These are phyloP conservation scores for Heptranchias perlo DNA, from an alignment of 2,113 vertebrate species.

Conservation along the genomic window DNA sequence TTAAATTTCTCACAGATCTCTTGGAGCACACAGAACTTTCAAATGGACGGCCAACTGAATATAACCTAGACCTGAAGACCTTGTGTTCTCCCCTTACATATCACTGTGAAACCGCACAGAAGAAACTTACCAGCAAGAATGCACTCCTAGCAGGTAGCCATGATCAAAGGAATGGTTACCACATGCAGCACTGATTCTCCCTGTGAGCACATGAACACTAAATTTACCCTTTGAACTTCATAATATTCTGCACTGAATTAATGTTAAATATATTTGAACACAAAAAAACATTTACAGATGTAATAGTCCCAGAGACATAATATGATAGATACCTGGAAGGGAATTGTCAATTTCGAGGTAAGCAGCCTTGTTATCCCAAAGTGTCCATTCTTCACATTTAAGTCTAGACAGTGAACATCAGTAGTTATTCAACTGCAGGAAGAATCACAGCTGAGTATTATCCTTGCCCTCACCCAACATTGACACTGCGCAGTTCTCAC, in stretches of 20 bases:
- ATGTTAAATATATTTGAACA: too few species aligned
- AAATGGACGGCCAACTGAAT: too few species aligned
- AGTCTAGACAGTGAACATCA: neutral
- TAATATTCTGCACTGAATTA: neutral
- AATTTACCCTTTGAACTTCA: neutral
- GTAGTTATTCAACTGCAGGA: neutral
- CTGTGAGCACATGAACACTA: neutral
- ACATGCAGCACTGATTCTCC: neutral
- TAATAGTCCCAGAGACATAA: too few species aligned
- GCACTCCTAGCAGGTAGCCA: neutral
- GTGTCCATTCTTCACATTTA: too few species aligned
- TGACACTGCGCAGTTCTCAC: neutral
- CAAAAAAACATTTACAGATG: too few species aligned
- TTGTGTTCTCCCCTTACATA: too few species aligned
- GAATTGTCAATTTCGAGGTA: too few species aligned
- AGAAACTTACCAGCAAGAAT: neutral
- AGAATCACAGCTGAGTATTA: neutral
- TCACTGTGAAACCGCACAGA: neutral
- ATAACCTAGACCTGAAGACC: too few species aligned
- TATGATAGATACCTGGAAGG: too few species aligned
- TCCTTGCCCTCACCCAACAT: neutral
- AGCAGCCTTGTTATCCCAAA: too few species aligned
- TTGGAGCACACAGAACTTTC: too few species aligned
- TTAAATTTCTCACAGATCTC: too few species aligned
- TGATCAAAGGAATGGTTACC: neutral